A percentile compares a stretch with the other conserved stretches of the same genome.
Conservation (phyloP, 2,797 vertebrate genomes). For the Karalla daura region DNA sequence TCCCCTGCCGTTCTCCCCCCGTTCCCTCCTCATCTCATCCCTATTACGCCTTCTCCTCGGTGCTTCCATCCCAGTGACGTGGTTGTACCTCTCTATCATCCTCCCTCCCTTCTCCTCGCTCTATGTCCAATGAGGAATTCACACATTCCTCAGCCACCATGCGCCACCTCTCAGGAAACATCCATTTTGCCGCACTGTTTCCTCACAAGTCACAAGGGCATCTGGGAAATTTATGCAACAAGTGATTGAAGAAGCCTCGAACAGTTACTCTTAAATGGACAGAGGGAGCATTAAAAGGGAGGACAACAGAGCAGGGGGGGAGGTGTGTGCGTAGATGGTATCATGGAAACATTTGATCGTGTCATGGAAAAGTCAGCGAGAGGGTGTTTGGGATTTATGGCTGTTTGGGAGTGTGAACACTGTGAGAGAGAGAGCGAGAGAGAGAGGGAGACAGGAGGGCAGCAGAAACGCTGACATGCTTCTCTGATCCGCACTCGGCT, state of each 20-base stretch:
- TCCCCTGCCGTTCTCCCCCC: not conserved
- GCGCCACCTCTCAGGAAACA: conserved; percentile 63
- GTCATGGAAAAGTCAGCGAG: conserved; percentile 65
- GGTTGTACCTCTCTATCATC: conserved; percentile 11
- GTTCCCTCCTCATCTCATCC: not conserved
- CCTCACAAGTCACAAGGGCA: conserved; percentile 19
- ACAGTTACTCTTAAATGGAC: conserved; percentile 6
- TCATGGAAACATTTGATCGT: conserved; percentile 58
- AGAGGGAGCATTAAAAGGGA: conserved; percentile 20
- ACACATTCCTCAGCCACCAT: conserved; percentile 66
- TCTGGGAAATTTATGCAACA: conserved; percentile 44
- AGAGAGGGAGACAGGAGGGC: too few species aligned
- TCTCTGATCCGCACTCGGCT: conserved; percentile 15
- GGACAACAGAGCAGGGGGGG: not conserved
- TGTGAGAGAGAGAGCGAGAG: conserved; percentile 23
- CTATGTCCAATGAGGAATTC: conserved; percentile 58
- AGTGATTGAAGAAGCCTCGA: not conserved
- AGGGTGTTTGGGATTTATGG: conserved; percentile 33
- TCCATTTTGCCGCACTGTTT: conserved; percentile 43
- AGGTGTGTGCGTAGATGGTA: not conserved
- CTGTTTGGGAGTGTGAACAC: conserved; percentile 14
- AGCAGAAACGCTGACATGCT: conserved; percentile 31
- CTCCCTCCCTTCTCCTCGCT: conserved; percentile 26
- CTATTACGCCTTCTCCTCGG: not conserved
- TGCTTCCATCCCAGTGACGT: not conserved